Evolutionary conservation across 2,797 vertebrate species (phyloP), one percentile per base, ranked within the genome.

Genomic region (Erithacus rubecula): DNA sequence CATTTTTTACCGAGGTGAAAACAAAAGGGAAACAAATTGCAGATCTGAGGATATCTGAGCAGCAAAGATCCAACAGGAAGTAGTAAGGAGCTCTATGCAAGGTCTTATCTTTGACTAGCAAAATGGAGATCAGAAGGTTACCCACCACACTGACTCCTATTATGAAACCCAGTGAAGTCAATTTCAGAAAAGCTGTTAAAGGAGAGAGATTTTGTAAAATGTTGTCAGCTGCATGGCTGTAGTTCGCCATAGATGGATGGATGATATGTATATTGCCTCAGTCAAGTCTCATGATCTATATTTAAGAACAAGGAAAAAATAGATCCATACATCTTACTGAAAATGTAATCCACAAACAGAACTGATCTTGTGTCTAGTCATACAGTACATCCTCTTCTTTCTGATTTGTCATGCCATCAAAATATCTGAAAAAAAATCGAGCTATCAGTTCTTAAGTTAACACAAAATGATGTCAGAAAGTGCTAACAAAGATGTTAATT

Each of bases 191-290:
- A 72, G 99, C 99, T 98, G 99, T 99, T 96, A 99, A 98, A 98
- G 99, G 99, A 98, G 99, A 99, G 97, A 99, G 99, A 98, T 99
- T 99, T 98, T 99, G 99, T 98, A 99, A 98, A 99, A 99, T 99
- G 99, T 99, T 99, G 99, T 99, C 99, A 98, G 99, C 99, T 99
- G 99, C 99, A 99, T 99, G 99, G 99, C 99, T 99, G 98, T 99
- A 99, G 99, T 99, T 99, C 99, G 99, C 99, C 99, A 99, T 99
- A 99, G 99, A 99, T 99, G 98, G 99, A 99, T 98, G 99, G 99
- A 99, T 98, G 99, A 99, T 99, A 99, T 99, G 98, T 98, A 98
- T 98, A 98, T 98, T 98, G 98, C 99, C 98, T 99, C 98, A 99
- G 98, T 99, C 98, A 98, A 99, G 99, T 99, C 98, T 99, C 99